These are phyloP conservation scores for Pterocles orientalis DNA, from an alignment of 2,113 vertebrate species.

Conservation along the genomic window DNA sequence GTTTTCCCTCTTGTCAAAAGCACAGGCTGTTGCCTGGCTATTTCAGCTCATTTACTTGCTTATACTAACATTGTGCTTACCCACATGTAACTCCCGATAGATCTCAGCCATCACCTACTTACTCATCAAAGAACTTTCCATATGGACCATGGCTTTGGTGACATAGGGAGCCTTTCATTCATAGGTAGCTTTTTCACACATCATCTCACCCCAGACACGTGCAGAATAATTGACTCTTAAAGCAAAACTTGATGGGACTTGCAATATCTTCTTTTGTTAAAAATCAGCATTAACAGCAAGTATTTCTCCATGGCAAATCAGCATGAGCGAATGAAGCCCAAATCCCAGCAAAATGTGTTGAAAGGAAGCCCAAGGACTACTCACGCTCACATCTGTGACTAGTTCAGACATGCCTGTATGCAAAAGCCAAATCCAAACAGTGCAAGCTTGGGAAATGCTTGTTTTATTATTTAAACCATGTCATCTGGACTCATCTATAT, in stretches of 20 bases:
- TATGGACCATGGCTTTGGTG: not conserved
- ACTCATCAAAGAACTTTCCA: not conserved
- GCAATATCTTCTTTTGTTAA: not conserved
- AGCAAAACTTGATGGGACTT: not conserved
- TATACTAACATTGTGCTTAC: not conserved
- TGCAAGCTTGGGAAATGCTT: not conserved
- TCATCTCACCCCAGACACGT: not conserved
- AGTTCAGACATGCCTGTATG: not conserved
- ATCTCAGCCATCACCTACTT: not conserved
- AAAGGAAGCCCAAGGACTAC: not conserved
- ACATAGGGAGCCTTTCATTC: not conserved
- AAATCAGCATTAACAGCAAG: not conserved
- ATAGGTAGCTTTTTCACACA: not conserved
- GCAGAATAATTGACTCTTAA: not conserved
- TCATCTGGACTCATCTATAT: not conserved
- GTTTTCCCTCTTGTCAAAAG: not conserved
- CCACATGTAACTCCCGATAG: accelerated
- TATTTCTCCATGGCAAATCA: not conserved
- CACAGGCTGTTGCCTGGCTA: not conserved
- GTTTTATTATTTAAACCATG: not conserved
- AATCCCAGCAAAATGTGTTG: not conserved
- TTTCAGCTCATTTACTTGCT: not conserved
- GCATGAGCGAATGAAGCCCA: not conserved
- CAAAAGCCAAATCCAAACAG: not conserved
- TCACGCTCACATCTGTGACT: not conserved